These are phyloP conservation scores for Etia nguti DNA, from an alignment of 2,113 vertebrate species.

Conservation along the genomic window DNA sequence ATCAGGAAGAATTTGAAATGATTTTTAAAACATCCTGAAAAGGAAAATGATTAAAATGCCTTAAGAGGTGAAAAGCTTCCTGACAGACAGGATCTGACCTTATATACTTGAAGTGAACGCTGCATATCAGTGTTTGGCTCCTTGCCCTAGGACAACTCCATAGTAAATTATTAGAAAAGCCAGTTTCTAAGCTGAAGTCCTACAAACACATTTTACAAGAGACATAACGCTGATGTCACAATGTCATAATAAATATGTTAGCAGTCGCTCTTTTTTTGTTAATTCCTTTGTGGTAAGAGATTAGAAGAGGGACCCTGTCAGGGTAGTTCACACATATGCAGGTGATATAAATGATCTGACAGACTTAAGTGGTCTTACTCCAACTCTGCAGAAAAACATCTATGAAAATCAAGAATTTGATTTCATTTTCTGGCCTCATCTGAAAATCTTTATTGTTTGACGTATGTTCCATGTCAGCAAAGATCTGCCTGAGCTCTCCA, in stretches of 20 bases:
- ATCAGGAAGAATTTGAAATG: not conserved
- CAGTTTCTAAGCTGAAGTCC: fast-evolving
- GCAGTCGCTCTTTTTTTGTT: too few species aligned
- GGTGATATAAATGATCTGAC: not conserved
- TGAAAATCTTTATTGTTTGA: fast-evolving
- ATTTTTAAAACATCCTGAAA: not conserved
- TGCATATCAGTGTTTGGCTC: not conserved
- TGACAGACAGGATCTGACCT: not conserved
- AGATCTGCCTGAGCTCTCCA: not conserved
- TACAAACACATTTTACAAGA: not conserved
- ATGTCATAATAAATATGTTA: not conserved
- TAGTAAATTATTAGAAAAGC: not conserved
- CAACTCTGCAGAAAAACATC: not conserved
- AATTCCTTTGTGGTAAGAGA: not conserved
- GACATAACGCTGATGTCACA: not conserved
- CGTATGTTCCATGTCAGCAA: not conserved
- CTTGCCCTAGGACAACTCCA: fast-evolving
- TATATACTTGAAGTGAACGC: fast-evolving
- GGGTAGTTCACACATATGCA: not conserved
- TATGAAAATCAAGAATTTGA: fast-evolving
- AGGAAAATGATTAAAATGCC: fast-evolving
- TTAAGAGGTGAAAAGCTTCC: not conserved
- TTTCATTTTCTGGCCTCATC: not conserved
- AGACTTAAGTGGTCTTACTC: not conserved
- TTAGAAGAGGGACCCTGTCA: not conserved